These are phyloP conservation scores for Melieria picta DNA, from an alignment of 2,888 invertebrate genomes.

Conservation along the genomic window DNA sequence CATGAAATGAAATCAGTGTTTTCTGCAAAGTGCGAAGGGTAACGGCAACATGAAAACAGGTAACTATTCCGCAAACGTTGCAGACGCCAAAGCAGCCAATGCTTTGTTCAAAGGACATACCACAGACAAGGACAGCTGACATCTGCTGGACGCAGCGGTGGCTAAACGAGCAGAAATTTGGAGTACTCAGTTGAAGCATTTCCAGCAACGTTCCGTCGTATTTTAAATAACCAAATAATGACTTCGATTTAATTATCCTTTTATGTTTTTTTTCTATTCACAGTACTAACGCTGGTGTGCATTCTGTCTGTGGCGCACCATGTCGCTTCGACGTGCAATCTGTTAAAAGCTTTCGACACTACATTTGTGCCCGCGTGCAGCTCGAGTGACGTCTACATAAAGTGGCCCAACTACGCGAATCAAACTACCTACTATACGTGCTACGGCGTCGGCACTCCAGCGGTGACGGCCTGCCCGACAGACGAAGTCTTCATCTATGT, in stretches of 20 bases:
- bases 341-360: slow-evolving; percentile 11
- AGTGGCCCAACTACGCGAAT: slow-evolving; percentile 50
- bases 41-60: slow-evolving; percentile 40
- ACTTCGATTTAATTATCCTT: not conserved
- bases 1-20: slow-evolving; percentile 33
- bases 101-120: no score
- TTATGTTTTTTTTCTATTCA: slow-evolving; percentile 24
- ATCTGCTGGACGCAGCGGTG: no score
- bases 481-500: slow-evolving; percentile 50
- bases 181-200: not conserved
- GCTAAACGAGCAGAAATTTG: not conserved
- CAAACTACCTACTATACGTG: slow-evolving; percentile 47
- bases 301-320: slow-evolving; percentile 41
- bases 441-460: not conserved
- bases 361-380: slow-evolving; percentile 43
- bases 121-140: no score
- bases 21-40: slow-evolving; percentile 19
- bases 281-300: slow-evolving; percentile 49
- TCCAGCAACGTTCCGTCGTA: not conserved
- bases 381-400: slow-evolving; percentile 32
- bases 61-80: slow-evolving; percentile 1
- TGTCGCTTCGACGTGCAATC: slow-evolving; percentile 21
- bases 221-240: not conserved
- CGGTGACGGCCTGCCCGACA: slow-evolving; percentile 39
- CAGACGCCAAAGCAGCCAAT: no score